phyloP scores from a whole-genome alignment of 2,113 vertebrate species.

The Oceanodroma tethys region DNA sequence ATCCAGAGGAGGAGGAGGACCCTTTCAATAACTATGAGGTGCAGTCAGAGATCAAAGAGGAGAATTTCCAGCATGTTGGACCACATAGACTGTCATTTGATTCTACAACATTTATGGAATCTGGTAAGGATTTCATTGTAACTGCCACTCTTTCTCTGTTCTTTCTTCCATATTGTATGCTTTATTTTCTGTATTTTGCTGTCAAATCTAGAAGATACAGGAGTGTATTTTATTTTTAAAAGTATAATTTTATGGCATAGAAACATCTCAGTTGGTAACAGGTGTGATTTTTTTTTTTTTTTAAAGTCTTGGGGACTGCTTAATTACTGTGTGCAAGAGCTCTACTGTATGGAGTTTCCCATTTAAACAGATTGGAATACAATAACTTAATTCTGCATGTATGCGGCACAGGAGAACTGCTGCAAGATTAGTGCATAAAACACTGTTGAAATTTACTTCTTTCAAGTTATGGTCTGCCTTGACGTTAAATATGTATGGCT shows the following conservation, averaged over 20 bases:
- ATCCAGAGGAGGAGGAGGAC: slow-evolving; percentile 92
- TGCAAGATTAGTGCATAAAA: neutral
- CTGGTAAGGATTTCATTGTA: slow-evolving; percentile 72
- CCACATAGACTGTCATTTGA: slow-evolving; percentile 76
- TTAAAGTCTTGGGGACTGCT: neutral
- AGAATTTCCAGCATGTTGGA: slow-evolving; percentile 76
- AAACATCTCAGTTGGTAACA: neutral
- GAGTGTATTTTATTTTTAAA: neutral
- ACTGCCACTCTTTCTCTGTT: neutral
- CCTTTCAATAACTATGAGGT: slow-evolving; percentile 86
- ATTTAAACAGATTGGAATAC: neutral
- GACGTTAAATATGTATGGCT: neutral
- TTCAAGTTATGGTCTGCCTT: neutral
- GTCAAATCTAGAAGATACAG: neutral
- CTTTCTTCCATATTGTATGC: neutral
- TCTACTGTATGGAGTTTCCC: neutral
- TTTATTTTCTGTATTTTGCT: neutral
- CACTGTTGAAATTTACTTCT: neutral
- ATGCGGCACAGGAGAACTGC: neutral
- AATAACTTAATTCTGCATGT: neutral
- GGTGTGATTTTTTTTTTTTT: neutral
- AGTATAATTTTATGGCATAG: neutral
- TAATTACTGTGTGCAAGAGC: neutral
- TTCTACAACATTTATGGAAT: slow-evolving; percentile 86
- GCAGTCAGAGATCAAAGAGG: slow-evolving; percentile 82